phyloP scores from a whole-genome alignment of 2,113 vertebrate genomes.

The Silurus glanis region DNA sequence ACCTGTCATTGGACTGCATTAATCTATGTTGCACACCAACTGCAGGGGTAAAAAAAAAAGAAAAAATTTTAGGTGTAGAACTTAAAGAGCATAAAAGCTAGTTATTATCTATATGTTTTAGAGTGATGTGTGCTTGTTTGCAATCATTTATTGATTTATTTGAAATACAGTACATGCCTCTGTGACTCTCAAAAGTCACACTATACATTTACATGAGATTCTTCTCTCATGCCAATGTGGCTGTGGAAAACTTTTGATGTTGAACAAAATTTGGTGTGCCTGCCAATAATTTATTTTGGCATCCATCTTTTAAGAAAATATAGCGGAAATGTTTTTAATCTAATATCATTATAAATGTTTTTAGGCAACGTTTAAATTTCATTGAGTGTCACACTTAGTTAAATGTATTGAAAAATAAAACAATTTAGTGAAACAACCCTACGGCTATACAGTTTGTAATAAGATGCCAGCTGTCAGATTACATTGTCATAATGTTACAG shows the following conservation, averaged over 20 bases:
- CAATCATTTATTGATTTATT: not conserved
- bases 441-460: not conserved
- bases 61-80: not conserved
- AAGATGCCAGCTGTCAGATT: not conserved
- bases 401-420: not conserved
- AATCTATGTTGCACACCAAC: constrained; percentile 21
- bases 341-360: not conserved
- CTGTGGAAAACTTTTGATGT: not conserved
- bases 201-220: too few species aligned
- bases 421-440: not conserved
- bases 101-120: not conserved
- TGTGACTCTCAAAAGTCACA: too few species aligned
- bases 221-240: not conserved
- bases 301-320: not conserved
- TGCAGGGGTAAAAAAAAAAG: not conserved
- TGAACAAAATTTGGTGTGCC: not conserved
- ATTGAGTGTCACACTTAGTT: not conserved
- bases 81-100: not conserved
- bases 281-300: not conserved
- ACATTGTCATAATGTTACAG: not conserved
- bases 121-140: not conserved
- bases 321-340: not conserved
- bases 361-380: not conserved
- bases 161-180: not conserved
- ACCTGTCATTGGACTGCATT: constrained; percentile 17